Evolutionary conservation across 2,113 vertebrate species (phyloP).

Genomic region (Xerus inauris): DNA sequence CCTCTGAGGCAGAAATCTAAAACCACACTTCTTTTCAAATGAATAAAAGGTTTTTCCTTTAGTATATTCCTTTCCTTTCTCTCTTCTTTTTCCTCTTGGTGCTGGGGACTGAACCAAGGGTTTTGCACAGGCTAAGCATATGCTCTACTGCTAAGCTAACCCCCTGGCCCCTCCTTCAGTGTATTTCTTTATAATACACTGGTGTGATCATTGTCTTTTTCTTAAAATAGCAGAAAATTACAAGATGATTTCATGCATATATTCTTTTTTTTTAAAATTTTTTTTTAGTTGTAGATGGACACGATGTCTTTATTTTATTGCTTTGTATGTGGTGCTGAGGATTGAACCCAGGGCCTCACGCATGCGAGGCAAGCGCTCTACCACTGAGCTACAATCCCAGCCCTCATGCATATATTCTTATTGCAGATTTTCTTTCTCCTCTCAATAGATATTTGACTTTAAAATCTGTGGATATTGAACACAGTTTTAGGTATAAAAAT

Average conservation of each 20-base stretch:
- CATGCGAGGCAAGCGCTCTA: too few relatives aligned
- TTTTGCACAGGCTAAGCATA: not conserved
- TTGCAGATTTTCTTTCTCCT: not conserved
- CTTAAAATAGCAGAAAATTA: not conserved
- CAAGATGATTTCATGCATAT: not conserved
- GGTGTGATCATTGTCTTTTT: not conserved
- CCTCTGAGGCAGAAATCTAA: not conserved
- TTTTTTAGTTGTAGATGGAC: too few relatives aligned
- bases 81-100: not conserved
- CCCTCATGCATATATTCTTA: not conserved
- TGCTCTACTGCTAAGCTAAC: not conserved
- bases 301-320: too few relatives aligned
- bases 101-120: not conserved
- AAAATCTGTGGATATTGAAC: constrained; percentile 15
- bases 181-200: not conserved
- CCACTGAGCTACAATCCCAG: too few relatives aligned
- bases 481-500: constrained; percentile 18
- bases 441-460: constrained; percentile 23
- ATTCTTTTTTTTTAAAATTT: too few relatives aligned
- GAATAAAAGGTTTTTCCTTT: not conserved
- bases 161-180: not conserved
- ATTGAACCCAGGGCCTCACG: too few relatives aligned
- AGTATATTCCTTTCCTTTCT: not conserved
- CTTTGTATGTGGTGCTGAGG: too few relatives aligned
- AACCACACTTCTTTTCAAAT: not conserved